Base-by-base conservation (phyloP, 2,797 vertebrate genomes). In the Coreius guichenoti region DNA sequence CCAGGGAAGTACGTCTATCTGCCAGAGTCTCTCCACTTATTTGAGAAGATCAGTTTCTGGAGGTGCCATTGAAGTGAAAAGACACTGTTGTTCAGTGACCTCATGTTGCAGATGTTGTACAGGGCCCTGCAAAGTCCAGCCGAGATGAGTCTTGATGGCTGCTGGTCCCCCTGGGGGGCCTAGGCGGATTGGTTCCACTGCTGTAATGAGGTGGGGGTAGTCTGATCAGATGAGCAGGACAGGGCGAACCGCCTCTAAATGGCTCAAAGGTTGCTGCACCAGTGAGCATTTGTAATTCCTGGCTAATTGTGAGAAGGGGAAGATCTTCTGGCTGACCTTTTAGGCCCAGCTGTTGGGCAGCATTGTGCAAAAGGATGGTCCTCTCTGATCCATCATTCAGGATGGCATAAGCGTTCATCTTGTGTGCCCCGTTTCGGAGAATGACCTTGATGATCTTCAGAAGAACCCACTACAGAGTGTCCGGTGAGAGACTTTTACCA, bases 171-270 rank as follows among this genome's bases (percentile, higher is more conserved):
- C 29, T 67, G 16, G 63, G 4, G 63, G 29, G 63, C 63, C 29
- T 4, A 67, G 39, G 23, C 54, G 45, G 11, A 88, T 86, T 4
- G 85, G 68, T 14, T 88, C 61, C 1, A 79, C 33, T 0, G 33
- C 2, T 0, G 3, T 39, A 39, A 69, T 69, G 17, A 69, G 33
- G 19, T 69, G 36, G 21, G 5, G 7, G 56, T 63, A 54, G 47
- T 89, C 82, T 2, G 85, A 77, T 5, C 86, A 69, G 2, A 87
- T 85, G 3, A 88, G 73, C 2, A 89, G 23, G n/a, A 82, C 33
- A n/a, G 80, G 80, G 8, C 43, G 9, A 1, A 56, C 75, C 17
- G 17, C 16, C 8, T 47, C n/a, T 0, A 83, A 39, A 29, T 33
- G 5, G 1, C 19, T 14, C n/a, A 77, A 77, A 8, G 75, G 75